These are phyloP conservation scores for Uria aalge DNA, from an alignment of 2,113 vertebrate genomes.

Conservation along the genomic window DNA sequence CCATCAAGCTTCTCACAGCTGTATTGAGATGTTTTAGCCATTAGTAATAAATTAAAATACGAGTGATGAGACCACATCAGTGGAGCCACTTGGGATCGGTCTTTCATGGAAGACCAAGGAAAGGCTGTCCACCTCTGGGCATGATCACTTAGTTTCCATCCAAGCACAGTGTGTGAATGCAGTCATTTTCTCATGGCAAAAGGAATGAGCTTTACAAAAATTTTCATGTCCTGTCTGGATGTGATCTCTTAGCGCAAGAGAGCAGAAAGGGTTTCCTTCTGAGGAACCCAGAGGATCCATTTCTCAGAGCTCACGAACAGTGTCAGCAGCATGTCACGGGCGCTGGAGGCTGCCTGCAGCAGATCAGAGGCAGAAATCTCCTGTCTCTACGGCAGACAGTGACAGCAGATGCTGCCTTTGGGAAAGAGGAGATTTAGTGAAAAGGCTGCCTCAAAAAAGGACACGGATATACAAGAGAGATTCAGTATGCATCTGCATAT, in stretches of 20 bases:
- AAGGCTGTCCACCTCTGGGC: background rate
- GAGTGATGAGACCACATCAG: fast-evolving
- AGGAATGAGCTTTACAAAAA: background rate
- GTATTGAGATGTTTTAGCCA: background rate
- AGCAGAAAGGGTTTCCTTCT: background rate
- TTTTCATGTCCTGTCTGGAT: background rate
- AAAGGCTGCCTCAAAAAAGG: background rate
- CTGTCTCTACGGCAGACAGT: background rate
- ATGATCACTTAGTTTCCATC: background rate
- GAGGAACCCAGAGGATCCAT: background rate
- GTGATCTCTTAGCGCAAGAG: fast-evolving
- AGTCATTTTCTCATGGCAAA: background rate
- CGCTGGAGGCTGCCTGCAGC: background rate
- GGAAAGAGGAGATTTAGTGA: background rate
- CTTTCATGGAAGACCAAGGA: background rate
- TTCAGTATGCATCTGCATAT: background rate
- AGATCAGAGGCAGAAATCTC: background rate
- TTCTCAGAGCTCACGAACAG: background rate
- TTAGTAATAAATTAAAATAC: background rate
- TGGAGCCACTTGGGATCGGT: background rate
- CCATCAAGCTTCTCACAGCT: background rate
- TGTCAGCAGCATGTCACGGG: background rate
- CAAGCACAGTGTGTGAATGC: too few species aligned
- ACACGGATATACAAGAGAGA: background rate
- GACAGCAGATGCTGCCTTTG: slow-evolving; percentile 17